Evolutionary conservation across 2,888 invertebrate genomes (phyloP), one percentile per base, ranked within the genome.

Genomic region (Drosophila longiperda): DNA sequence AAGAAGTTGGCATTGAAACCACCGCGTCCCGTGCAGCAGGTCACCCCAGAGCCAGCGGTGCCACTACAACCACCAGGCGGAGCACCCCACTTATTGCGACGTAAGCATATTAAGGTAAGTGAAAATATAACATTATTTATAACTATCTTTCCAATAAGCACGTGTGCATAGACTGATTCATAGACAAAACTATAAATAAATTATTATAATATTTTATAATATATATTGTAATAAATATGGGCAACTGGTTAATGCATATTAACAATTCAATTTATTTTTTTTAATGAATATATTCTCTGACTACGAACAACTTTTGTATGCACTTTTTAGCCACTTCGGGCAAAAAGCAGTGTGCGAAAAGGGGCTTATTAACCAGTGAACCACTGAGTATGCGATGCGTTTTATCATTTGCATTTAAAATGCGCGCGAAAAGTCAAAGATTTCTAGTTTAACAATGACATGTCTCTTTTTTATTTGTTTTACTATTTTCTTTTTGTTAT

Each of bases 21-120:
- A 42, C 95, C 96, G 67, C 94, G 96, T 67, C 97, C 97, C 58
- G 95, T 97, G 75, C 97, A 97, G 93, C 95, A 96, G 54, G 97
- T 97, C 60, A 96, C 95, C 62, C 97, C 97, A 50, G 96, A 97
- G 91, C 95, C 95, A 32, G 94, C 94, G 20, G 94, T 95, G 77
- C 94, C 95, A 23, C 91, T 94, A 65, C 94, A 94, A 86, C 94
- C 94, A 72, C 95, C 95, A 42, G 94, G 94, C 49, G 94, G 94
- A 54, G 94, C 95, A 65, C 95, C 95, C 36, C 87, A 92, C 85
- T 76, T 92, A 60, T 63, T 92, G 54, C 83, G 92, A 32, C 88
- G 92, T 45, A 91, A 92, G 75, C 68, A 60, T 50, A 84, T 87
- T 66, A 93, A 92, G 92, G 93, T 93, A 83, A 92, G 92, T 55